A percentile compares a stretch with the other conserved stretches of the same genome.
Evolutionary conservation across 2,797 vertebrate species (phyloP).

Genomic region (Bryconaethiops microstoma): DNA sequence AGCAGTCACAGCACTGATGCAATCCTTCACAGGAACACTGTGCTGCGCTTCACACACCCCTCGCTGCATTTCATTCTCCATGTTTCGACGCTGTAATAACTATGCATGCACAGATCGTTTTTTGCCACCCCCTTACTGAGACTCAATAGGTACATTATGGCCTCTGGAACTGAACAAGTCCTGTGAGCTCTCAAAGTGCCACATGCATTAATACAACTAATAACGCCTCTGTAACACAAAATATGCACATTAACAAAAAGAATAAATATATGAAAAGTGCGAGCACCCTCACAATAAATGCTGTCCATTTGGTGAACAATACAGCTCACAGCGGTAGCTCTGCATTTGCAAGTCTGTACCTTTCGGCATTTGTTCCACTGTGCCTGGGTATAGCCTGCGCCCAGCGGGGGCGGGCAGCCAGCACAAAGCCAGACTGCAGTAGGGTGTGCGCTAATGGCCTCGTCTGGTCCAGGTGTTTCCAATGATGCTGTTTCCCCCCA

Average conservation of each 20-base stretch:
- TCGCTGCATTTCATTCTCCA: constrained; percentile 21
- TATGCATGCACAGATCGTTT: neutral
- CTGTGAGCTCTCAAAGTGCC: neutral
- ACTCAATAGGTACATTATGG: neutral
- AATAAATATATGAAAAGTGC: constrained; percentile 2
- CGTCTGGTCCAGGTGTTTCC: constrained; percentile 55
- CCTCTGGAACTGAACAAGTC: neutral
- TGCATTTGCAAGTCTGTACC: neutral
- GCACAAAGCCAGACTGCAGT: constrained; percentile 32
- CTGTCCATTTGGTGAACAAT: constrained; percentile 14
- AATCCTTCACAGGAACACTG: constrained; percentile 31
- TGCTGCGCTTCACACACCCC: constrained; percentile 25
- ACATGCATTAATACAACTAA: neutral
- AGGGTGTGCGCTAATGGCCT: constrained; percentile 31
- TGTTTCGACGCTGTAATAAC: constrained; percentile 25
- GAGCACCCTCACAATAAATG: neutral
- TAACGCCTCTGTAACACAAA: neutral
- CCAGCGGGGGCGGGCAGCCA: constrained; percentile 10
- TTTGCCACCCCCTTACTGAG: neutral
- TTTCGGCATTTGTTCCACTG: constrained; percentile 25
- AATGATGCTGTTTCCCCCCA: constrained; percentile 51
- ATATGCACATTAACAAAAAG: neutral
- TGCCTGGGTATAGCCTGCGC: constrained; percentile 8
- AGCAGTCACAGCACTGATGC: constrained; percentile 39
- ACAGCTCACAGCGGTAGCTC: constrained; percentile 14